phyloP scores from a whole-genome alignment of 2,888 invertebrate genomes.

The Pterobdella sp. region DNA sequence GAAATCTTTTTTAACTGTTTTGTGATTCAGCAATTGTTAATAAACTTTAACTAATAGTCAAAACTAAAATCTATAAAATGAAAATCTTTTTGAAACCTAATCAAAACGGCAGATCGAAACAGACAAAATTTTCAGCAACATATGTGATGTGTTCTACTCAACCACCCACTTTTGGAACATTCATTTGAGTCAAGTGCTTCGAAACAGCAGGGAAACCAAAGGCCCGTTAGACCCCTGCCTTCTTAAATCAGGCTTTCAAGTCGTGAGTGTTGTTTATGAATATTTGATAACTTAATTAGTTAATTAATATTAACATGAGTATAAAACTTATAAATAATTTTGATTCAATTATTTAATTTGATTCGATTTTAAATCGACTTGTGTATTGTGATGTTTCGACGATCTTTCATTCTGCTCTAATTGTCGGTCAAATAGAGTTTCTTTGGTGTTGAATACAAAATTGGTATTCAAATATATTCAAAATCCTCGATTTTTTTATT shows the following conservation, averaged over 20 bases:
- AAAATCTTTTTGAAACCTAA: background rate
- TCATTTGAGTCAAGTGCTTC: constrained; percentile 71
- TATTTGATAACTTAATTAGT: background rate
- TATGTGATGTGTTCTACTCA: constrained; percentile 67
- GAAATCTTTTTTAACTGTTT: too few relatives aligned
- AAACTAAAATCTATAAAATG: background rate
- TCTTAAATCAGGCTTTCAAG: constrained; percentile 70
- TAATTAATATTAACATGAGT: background rate
- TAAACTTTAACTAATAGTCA: too few relatives aligned
- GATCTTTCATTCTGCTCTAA: too few relatives aligned
- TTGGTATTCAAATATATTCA: too few relatives aligned
- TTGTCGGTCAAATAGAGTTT: too few relatives aligned
- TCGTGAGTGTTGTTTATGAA: constrained; percentile 45
- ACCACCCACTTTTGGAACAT: constrained; percentile 76
- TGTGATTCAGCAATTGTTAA: too few relatives aligned
- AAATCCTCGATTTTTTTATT: too few relatives aligned
- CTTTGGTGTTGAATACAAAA: too few relatives aligned
- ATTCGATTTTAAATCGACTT: too few relatives aligned
- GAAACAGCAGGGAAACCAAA: constrained; percentile 56
- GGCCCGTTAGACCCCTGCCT: constrained; percentile 66
- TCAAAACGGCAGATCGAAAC: constrained; percentile 60
- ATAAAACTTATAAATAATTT: too few relatives aligned
- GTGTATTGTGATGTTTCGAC: too few relatives aligned
- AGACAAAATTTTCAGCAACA: constrained; percentile 75
- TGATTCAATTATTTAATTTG: too few relatives aligned